These are phyloP conservation scores for Parapsyche elsis DNA, from an alignment of 1,140 invertebrate genomes.

Conservation along the genomic window DNA sequence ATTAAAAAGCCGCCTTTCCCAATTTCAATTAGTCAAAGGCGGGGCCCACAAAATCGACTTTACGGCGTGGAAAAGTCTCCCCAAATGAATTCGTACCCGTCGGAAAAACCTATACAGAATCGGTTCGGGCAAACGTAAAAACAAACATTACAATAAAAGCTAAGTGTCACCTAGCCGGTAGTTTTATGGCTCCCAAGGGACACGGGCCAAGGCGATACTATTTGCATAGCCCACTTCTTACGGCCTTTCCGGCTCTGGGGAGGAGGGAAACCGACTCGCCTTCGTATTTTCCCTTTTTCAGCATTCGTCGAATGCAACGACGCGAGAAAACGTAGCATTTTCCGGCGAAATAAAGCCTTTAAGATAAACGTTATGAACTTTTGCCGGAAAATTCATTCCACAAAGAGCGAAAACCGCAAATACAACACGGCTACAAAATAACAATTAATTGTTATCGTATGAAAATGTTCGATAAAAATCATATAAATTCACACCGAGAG, in stretches of 20 bases:
- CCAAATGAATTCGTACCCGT: background rate
- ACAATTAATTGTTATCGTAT: too few relatives aligned
- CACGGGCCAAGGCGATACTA: conserved; percentile 42
- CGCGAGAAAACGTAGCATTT: conserved; percentile 23
- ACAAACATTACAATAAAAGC: conserved; percentile 56
- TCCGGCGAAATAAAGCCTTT: conserved; percentile 34
- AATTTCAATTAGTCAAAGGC: conserved; percentile 21
- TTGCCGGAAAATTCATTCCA: background rate
- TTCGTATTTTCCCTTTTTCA: background rate
- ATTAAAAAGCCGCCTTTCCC: background rate
- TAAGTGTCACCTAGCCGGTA: conserved; percentile 54
- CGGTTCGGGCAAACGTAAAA: conserved; percentile 47
- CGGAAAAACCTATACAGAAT: conserved; percentile 1
- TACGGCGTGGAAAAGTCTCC: background rate
- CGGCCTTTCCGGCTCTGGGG: background rate
- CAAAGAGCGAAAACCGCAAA: too few relatives aligned
- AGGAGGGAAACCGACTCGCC: background rate
- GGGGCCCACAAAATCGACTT: conserved; percentile 10
- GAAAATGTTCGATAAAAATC: too few relatives aligned
- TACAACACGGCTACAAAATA: too few relatives aligned
- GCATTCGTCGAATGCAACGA: conserved; percentile 23
- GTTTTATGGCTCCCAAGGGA: conserved; percentile 51
- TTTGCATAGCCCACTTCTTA: conserved; percentile 48
- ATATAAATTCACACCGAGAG: too few relatives aligned
- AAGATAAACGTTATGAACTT: conserved; percentile 43